phyloP scores from a whole-genome alignment of 2,113 vertebrate species.

The Nematolebias whitei region DNA sequence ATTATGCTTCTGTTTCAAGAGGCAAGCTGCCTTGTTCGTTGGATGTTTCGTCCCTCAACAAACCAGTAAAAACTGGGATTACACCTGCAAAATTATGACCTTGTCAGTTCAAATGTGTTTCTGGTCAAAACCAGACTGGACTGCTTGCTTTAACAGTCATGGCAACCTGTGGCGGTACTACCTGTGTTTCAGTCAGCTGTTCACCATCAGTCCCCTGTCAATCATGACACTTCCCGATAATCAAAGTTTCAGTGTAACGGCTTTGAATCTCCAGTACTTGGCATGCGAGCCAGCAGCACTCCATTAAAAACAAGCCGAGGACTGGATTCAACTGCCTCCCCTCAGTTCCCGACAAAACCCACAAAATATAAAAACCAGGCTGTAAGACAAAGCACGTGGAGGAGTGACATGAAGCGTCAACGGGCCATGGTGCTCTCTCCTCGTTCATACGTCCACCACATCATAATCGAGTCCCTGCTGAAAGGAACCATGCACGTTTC shows the following conservation, averaged over 20 bases:
- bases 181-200: neutral
- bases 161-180: constrained; percentile 7
- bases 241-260: constrained; percentile 16
- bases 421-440: constrained; percentile 55
- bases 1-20: no score
- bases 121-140: neutral
- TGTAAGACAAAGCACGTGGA: constrained; percentile 62
- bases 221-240: constrained; percentile 13
- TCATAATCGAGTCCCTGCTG: constrained; percentile 63
- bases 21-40: no score
- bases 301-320: constrained; percentile 54
- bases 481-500: constrained; percentile 58
- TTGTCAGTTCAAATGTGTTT: constrained; percentile 1
- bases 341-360: constrained; percentile 24
- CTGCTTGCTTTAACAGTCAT: constrained; percentile 5
- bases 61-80: no score
- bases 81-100: neutral
- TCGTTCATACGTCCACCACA: constrained; percentile 55
- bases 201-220: constrained; percentile 24
- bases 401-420: constrained; percentile 36
- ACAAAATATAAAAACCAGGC: constrained; percentile 43
- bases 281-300: constrained; percentile 50
- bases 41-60: no score
- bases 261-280: constrained; percentile 50
- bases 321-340: constrained; percentile 36